Evolutionary conservation across 2,888 invertebrate species (phyloP), one percentile per base, ranked within the genome.

Genomic region (Notodonta dromedarius): DNA sequence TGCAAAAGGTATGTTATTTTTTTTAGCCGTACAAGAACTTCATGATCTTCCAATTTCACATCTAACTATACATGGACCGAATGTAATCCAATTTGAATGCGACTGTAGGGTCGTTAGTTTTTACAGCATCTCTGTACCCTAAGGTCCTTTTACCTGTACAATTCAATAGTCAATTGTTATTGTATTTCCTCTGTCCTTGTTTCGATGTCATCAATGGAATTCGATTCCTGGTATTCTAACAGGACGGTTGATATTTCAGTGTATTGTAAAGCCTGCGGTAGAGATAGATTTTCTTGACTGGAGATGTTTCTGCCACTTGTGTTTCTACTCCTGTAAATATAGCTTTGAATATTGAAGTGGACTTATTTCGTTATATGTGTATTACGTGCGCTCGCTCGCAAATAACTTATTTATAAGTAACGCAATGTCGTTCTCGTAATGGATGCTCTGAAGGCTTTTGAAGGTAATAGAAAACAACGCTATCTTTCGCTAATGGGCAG

Each of bases 81-180:
- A n/a, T 51, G 52, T 16, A 63, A 63, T 61, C 14, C 55, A 60
- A 65, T 67, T 61, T 55, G 60, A 58, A 61, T 67, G 58, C 59
- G 63, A 62, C 58, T 56, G 55, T 58, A 59, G 56, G 56, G 55
- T 58, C 61, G 67, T 77, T 75, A 65, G 57, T 62, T 77, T 75
- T 77, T 66, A 77, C 57, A 65, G 59, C 70, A 63, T 52, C 56
- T 50, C 58, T 48, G 64, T 11, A 59, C 66, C 60, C 59, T n/a
- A 60, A 59, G 61, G 67, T 70, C 51, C 59, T 65, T 57, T 52
- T 68, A 63, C 66, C 67, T 63, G 66, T 63, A 68, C 63, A 65
- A 68, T 76, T 76, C 59, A 58, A 57, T 62, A 61, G 64, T 55
- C 65, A 65, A 74, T 64, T 70, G 70, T 72, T 74, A 77, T 72